Conservation (phyloP, 1,140 invertebrate genomes). For the Theocolax elegans region DNA sequence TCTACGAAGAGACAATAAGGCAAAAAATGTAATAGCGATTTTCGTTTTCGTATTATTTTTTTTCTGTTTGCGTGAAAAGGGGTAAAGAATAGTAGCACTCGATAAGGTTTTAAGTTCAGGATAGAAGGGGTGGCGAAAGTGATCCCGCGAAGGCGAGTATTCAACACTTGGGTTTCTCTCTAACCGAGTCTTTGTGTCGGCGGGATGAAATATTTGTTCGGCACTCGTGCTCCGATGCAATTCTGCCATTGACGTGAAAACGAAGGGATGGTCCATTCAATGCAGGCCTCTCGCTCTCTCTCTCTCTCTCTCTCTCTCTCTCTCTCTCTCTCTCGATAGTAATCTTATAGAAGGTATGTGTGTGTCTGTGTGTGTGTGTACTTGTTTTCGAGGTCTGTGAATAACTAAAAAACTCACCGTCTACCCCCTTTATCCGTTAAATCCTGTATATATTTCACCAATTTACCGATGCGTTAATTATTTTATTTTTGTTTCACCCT, state of each 20-base stretch:
- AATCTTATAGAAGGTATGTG: not conserved
- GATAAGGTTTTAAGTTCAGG: not conserved
- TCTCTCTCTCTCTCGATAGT: too few relatives aligned
- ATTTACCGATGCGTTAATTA: too few relatives aligned
- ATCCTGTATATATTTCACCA: too few relatives aligned
- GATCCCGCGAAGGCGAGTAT: not conserved
- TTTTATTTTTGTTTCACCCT: too few relatives aligned
- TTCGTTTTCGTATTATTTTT: too few relatives aligned
- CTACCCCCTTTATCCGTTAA: too few relatives aligned
- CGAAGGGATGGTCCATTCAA: slow-evolving; percentile 10
- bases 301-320: too few relatives aligned
- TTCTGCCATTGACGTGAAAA: slow-evolving; percentile 10
- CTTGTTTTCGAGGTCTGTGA: not conserved
- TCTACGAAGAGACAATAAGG: too few relatives aligned
- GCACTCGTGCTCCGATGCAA: not conserved
- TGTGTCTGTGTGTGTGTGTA: too few relatives aligned
- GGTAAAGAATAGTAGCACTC: not conserved
- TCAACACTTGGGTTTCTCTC: not conserved
- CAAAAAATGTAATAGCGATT: too few relatives aligned
- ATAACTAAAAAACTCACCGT: slow-evolving; percentile 1
- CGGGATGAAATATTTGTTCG: slow-evolving; percentile 11
- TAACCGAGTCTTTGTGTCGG: not conserved
- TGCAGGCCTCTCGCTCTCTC: slow-evolving; percentile 16
- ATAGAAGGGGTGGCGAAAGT: not conserved
- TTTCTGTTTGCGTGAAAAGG: too few relatives aligned